Evolutionary conservation across 2,113 vertebrate genomes (phyloP).

Genomic region (Coptodon rendalli): DNA sequence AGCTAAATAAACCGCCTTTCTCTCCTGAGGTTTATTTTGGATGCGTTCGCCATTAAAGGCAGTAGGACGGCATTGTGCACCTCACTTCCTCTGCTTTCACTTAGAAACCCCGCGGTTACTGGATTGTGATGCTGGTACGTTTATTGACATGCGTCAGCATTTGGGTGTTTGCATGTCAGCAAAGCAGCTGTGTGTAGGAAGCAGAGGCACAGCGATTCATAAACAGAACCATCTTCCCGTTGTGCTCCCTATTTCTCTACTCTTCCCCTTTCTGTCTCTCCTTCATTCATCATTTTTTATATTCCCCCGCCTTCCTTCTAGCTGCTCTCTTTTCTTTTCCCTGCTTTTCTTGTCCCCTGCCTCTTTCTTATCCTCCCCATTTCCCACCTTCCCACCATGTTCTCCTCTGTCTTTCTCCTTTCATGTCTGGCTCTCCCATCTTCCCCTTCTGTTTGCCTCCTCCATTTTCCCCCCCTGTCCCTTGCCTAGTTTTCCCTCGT

Average conservation of each 20-base stretch:
- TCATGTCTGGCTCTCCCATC: neutral
- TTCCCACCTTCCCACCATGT: neutral
- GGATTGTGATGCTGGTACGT: neutral
- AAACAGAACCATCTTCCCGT: neutral
- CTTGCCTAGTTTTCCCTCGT: neutral
- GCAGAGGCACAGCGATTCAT: neutral
- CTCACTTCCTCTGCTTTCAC: neutral
- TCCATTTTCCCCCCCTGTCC: neutral
- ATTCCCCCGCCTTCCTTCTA: neutral
- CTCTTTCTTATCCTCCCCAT: neutral
- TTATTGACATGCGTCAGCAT: conserved; percentile 1
- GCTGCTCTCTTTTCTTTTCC: neutral
- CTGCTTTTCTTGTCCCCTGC: neutral
- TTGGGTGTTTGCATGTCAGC: conserved; percentile 6
- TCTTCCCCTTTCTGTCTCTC: neutral
- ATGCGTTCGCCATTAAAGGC: neutral
- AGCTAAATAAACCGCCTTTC: neutral
- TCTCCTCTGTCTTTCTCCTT: neutral
- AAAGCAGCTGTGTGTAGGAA: neutral
- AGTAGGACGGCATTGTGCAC: neutral
- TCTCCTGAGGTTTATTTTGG: neutral
- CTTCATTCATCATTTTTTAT: neutral
- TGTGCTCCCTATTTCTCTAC: neutral
- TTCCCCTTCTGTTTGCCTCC: neutral
- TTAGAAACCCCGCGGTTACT: neutral